Percentiles rank a stretch among this genome's conserved stretches.
Evolutionary conservation across 2,113 vertebrate species (phyloP).

Genomic region (Triplophysa tibetana): DNA sequence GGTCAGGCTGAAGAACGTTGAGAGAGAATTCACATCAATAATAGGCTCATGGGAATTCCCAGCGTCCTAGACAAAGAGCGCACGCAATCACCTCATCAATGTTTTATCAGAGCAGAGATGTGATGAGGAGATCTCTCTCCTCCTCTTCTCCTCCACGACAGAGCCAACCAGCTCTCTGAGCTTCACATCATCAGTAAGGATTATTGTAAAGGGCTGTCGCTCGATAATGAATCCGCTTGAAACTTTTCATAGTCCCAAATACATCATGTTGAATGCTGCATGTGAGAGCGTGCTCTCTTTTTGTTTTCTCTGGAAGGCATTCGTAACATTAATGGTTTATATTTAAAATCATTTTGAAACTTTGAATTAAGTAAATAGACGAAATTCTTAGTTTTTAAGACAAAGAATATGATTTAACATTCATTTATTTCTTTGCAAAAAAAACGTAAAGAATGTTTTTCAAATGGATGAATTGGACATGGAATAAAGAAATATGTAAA

Average conservation of each 20-base stretch:
- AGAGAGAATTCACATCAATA: slow-evolving; percentile 49
- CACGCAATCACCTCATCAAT: slow-evolving; percentile 53
- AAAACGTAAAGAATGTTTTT: too few relatives aligned
- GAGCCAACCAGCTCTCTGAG: slow-evolving; percentile 1
- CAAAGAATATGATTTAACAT: too few relatives aligned
- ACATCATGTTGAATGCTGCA: not conserved
- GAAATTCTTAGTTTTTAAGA: too few relatives aligned
- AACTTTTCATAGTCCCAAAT: slow-evolving; percentile 1
- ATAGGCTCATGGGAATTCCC: slow-evolving; percentile 40
- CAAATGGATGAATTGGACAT: too few relatives aligned
- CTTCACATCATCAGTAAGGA: slow-evolving; percentile 14
- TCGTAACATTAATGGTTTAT: too few relatives aligned
- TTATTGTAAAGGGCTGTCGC: slow-evolving; percentile 20
- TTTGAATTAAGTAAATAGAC: too few relatives aligned
- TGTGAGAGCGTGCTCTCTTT: not conserved
- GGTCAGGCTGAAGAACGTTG: not conserved
- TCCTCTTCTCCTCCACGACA: slow-evolving; percentile 9
- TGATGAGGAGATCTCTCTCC: slow-evolving; percentile 43
- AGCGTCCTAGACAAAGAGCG: slow-evolving; percentile 28
- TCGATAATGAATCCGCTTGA: not conserved
- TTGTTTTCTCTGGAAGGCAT: too few relatives aligned
- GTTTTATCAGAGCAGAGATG: slow-evolving; percentile 53
- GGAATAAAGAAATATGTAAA: too few relatives aligned
- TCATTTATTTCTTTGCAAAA: too few relatives aligned
- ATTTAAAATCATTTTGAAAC: too few relatives aligned